Percentiles rank a stretch among this genome's conserved stretches.
Evolutionary conservation across 2,888 invertebrate genomes (phyloP).

Genomic region (Nasonia oneida): DNA sequence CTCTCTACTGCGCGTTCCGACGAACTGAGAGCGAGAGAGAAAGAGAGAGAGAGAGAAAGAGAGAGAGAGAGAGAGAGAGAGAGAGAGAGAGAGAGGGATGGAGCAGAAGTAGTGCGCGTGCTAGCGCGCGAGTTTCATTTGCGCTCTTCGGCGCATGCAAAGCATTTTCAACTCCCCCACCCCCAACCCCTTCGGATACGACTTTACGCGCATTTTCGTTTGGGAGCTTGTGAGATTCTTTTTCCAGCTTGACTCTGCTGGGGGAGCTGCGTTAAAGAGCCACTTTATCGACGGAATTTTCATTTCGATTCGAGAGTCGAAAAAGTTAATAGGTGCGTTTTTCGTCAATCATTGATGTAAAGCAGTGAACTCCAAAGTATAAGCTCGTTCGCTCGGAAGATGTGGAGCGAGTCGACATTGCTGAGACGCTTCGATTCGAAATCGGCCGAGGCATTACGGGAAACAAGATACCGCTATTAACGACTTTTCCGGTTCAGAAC

Average conservation of each 20-base stretch:
- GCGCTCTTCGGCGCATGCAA: slow-evolving; percentile 62
- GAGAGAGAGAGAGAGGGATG: background rate
- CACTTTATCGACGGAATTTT: slow-evolving; percentile 37
- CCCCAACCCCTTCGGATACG: slow-evolving; percentile 56
- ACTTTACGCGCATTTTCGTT: slow-evolving; percentile 58
- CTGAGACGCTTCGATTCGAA: background rate
- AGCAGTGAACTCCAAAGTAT: background rate
- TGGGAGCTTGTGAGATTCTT: slow-evolving; percentile 32
- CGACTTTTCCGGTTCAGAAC: background rate
- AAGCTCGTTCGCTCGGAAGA: background rate
- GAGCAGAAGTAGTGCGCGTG: slow-evolving; percentile 5
- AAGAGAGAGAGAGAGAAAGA: too few species aligned
- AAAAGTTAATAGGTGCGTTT: background rate
- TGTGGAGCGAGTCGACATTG: too few species aligned
- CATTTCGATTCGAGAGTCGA: background rate
- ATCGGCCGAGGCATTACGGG: slow-evolving; percentile 41
- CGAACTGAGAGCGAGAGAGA: background rate
- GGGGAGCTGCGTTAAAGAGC: slow-evolving; percentile 1
- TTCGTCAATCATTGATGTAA: background rate
- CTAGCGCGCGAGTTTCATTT: slow-evolving; percentile 56
- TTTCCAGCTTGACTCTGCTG: background rate
- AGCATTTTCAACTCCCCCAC: slow-evolving; percentile 53
- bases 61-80: too few species aligned
- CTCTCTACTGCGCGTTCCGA: slow-evolving; percentile 40
- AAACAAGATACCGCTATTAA: slow-evolving; percentile 47